A percentile compares a stretch with the other conserved stretches of the same genome.
Evolutionary conservation across 2,888 invertebrate species (phyloP).

Genomic region (Junonia oenone): DNA sequence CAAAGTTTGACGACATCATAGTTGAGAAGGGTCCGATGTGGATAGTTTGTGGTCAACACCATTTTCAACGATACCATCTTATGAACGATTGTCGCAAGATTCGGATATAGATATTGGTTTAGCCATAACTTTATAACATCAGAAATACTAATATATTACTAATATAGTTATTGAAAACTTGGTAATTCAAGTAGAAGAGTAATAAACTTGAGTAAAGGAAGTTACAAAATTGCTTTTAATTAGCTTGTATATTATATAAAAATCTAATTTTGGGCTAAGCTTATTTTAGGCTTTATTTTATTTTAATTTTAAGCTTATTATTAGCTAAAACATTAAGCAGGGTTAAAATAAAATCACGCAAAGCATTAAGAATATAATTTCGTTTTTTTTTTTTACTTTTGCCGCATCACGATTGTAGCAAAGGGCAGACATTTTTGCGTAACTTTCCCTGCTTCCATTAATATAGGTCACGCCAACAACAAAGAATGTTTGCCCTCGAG

Average conservation of each 20-base stretch:
- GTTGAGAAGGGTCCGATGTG: constrained; percentile 52
- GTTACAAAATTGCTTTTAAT: too few relatives aligned
- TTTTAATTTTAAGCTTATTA: too few relatives aligned
- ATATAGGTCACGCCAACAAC: constrained; percentile 13
- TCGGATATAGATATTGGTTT: background rate
- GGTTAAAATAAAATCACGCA: background rate
- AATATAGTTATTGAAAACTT: too few relatives aligned
- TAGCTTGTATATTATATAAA: too few relatives aligned
- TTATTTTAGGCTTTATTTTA: too few relatives aligned
- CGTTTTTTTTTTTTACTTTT: constrained; percentile 4
- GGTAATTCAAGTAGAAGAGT: too few relatives aligned
- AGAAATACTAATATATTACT: too few relatives aligned
- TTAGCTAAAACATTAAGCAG: too few relatives aligned
- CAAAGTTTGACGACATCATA: constrained; percentile 45
- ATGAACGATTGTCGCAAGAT: background rate
- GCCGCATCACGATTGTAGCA: constrained; percentile 7
- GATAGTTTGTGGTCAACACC: constrained; percentile 44
- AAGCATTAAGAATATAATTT: constrained; percentile 13
- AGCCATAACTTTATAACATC: too few relatives aligned
- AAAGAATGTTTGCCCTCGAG: constrained; percentile 3
- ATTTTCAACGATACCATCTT: constrained; percentile 37
- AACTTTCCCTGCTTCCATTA: constrained; percentile 2
- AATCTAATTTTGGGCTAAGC: too few relatives aligned
- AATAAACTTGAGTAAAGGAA: too few relatives aligned
- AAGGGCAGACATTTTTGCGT: constrained; percentile 4